These are phyloP conservation scores for Xestia sexstrigata DNA, from an alignment of 2,888 invertebrate genomes.

Conservation along the genomic window DNA sequence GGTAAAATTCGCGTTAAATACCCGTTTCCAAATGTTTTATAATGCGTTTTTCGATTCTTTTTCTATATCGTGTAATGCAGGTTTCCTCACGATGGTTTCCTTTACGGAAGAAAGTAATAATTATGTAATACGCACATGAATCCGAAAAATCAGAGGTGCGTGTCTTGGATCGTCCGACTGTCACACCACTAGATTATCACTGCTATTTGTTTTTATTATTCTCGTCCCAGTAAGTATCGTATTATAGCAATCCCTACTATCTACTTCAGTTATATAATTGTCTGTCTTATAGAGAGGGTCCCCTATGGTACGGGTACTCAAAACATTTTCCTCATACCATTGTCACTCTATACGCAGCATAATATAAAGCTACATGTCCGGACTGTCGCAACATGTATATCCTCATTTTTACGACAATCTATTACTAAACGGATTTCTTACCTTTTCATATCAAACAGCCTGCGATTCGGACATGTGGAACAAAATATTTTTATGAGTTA, in stretches of 20 bases:
- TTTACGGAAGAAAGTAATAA: too few relatives aligned
- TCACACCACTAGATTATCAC: too few relatives aligned
- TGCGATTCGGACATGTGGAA: conserved; percentile 65
- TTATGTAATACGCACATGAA: too few relatives aligned
- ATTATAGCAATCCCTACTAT: not conserved
- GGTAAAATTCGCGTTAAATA: too few relatives aligned
- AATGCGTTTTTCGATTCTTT: too few relatives aligned
- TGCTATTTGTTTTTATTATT: too few relatives aligned
- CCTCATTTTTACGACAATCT: conserved; percentile 33
- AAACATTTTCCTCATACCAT: conserved; percentile 33
- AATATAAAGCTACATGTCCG: conserved; percentile 45
- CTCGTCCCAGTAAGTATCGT: not conserved
- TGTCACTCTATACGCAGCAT: conserved; percentile 20
- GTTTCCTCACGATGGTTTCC: too few relatives aligned
- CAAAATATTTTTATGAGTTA: conserved; percentile 60
- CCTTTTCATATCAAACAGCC: conserved; percentile 65
- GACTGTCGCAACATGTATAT: conserved; percentile 36
- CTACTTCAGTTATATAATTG: not conserved
- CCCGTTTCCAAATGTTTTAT: too few relatives aligned
- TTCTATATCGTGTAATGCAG: too few relatives aligned
- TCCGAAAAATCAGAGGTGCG: too few relatives aligned
- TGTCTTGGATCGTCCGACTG: too few relatives aligned
- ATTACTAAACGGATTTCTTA: conserved; percentile 56
- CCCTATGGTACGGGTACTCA: not conserved
- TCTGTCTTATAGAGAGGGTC: not conserved